phyloP scores from a whole-genome alignment of 2,888 invertebrate species.

The Rotaria sp. region DNA sequence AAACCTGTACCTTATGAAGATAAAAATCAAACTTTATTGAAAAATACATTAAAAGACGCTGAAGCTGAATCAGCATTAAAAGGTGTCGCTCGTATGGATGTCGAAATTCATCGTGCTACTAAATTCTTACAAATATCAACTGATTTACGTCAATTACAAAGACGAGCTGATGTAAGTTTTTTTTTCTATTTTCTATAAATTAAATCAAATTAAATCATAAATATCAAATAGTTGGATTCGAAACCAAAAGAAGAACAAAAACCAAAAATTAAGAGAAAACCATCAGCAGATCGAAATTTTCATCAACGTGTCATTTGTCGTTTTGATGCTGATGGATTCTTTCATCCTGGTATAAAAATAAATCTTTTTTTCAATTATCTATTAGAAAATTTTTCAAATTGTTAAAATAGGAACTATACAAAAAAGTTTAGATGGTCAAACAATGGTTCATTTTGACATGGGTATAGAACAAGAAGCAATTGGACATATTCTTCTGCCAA shows the following conservation, averaged over 20 bases:
- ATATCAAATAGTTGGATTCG: not conserved
- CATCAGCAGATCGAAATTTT: not conserved
- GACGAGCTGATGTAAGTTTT: not conserved
- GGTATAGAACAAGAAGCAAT: not conserved
- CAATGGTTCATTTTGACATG: not conserved
- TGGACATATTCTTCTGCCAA: not conserved
- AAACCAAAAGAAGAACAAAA: not conserved
- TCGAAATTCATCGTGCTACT: not conserved
- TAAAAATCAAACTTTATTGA: not conserved
- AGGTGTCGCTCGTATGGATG: not conserved
- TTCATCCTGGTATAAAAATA: not conserved
- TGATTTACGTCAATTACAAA: slow-evolving; percentile 20
- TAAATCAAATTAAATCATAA: not conserved
- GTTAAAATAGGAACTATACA: not conserved
- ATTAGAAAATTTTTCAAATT: not conserved
- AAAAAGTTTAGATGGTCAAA: not conserved
- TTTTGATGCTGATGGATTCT: slow-evolving; percentile 27
- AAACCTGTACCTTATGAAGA: not conserved
- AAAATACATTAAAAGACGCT: not conserved
- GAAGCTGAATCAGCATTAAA: not conserved
- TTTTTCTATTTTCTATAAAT: not conserved
- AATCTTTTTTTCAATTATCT: not conserved
- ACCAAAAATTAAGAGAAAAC: not conserved
- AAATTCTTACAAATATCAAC: slow-evolving; percentile 28
- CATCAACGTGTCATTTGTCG: not conserved